Evolutionary conservation across 2,888 invertebrate species (phyloP), one percentile per base, ranked within the genome.

Genomic region (Rugalucina vietnamica): DNA sequence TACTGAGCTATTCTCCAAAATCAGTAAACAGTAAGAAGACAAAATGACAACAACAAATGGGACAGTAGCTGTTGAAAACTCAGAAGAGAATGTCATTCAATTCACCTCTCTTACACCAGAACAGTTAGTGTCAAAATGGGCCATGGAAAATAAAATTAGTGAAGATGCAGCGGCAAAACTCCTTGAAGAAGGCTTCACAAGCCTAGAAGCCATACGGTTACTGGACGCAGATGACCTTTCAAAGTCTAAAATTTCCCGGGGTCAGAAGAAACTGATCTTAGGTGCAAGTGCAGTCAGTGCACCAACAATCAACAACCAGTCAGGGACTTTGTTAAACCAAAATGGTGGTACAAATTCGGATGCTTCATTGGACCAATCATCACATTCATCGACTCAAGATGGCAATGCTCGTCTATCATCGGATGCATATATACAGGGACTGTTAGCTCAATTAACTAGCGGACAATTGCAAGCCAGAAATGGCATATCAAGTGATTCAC

Each of bases 401-500:
- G 65, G 65, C 65, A 34, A 21, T 34, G 65, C 65, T 34, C 32
- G 34, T 32, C 34, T 34, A 4, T 34, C 65, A 3, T 34, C 34
- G 65, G 65, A 65, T 21, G 65, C 65, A 29, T 60, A 34, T 65
- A 34, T 65, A 5, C 65, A 65, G 21, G 65, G 34, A 65, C 29
- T 65, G 1, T 21, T 65, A 1, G 12, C 34, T 18, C 34, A 65
- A 65, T 18, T 65, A 34, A 14, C 34, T 5, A 65, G 65, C 32
- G 65, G 65, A 34, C 65, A 65, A 34, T 65, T 34, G 65, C 65
- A 65, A 21, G 65, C 65, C 65, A 65, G 65, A 65, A 65, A 34
- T 65, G 65, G 65, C 10, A 8, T 32, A 34, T 32, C 34, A 18
- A 65, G 65, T 65, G 65, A 65, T 5, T 34, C 21, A 18, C 12